Percentiles rank a stretch among this genome's conserved stretches.
phyloP scores from a whole-genome alignment of 2,113 vertebrate species.

The Callipepla californica region DNA sequence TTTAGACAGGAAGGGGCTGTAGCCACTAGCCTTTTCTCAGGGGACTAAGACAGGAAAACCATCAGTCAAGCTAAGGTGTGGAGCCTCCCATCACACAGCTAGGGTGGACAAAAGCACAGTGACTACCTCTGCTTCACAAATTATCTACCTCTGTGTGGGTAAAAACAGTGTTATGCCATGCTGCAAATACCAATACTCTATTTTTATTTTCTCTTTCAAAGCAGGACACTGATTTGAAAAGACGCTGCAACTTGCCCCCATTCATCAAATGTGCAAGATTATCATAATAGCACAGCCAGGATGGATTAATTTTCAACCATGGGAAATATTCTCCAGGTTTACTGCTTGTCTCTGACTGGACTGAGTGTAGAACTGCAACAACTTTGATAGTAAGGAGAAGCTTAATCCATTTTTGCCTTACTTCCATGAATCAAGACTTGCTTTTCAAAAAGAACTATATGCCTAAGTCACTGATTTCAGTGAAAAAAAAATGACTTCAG shows the following conservation, averaged over 20 bases:
- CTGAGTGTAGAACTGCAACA: neutral
- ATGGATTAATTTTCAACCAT: neutral
- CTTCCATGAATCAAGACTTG: neutral
- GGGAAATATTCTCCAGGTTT: neutral
- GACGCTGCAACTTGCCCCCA: neutral
- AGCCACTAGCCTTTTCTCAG: neutral
- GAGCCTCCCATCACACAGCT: neutral
- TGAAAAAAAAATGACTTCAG: neutral
- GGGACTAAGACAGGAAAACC: neutral
- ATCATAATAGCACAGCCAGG: neutral
- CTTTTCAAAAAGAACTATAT: neutral
- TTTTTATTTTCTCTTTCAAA: neutral
- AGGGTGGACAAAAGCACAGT: neutral
- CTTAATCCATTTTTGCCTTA: neutral
- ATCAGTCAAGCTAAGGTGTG: neutral
- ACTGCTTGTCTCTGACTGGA: neutral
- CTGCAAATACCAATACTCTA: neutral
- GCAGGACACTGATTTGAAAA: fast-evolving
- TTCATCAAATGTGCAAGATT: neutral
- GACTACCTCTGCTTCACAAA: neutral
- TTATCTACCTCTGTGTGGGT: neutral
- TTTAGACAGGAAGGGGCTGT: neutral
- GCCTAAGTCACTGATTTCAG: neutral
- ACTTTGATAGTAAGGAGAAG: neutral
- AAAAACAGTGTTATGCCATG: neutral